A percentile compares a stretch with the other conserved stretches of the same genome.
Evolutionary conservation across 2,113 vertebrate genomes (phyloP).

Genomic region (Actenoides hombroni): DNA sequence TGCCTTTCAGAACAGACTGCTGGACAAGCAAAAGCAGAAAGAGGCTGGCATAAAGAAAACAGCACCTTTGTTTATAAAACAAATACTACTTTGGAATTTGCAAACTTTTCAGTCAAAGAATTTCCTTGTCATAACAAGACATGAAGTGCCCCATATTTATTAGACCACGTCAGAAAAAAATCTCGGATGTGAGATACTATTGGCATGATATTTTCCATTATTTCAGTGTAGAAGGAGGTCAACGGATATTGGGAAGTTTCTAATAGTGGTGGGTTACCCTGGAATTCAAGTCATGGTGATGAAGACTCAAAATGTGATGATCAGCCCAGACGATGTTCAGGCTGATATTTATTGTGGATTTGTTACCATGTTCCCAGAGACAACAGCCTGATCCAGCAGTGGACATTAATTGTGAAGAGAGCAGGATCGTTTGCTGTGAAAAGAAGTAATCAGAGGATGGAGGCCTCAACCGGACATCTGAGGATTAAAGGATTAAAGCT

Average conservation of each 20-base stretch:
- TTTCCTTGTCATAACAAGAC: conserved; percentile 58
- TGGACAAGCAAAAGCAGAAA: conserved; percentile 60
- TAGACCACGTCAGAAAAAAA: background rate
- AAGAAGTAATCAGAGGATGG: background rate
- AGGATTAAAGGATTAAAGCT: conserved; percentile 32
- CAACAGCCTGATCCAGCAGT: conserved; percentile 17
- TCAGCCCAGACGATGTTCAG: background rate
- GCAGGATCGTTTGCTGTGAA: background rate
- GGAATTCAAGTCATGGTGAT: background rate
- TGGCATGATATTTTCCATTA: background rate
- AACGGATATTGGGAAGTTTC: background rate
- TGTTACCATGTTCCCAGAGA: conserved; percentile 40
- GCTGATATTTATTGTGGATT: conserved; percentile 7
- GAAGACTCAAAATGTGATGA: background rate
- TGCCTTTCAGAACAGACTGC: conserved; percentile 64
- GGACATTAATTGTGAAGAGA: background rate
- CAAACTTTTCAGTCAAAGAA: conserved; percentile 45
- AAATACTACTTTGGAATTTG: conserved; percentile 50
- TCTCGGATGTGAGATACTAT: background rate
- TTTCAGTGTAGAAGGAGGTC: background rate
- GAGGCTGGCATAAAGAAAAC: conserved; percentile 46
- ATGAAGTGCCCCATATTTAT: conserved; percentile 26
- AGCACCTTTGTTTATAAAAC: conserved; percentile 52
- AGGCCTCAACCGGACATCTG: background rate
- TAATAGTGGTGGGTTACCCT: background rate